These are phyloP conservation scores for Stichodactyla helianthus DNA, from an alignment of 64 coral and sea anemone species.

Conservation along the genomic window DNA sequence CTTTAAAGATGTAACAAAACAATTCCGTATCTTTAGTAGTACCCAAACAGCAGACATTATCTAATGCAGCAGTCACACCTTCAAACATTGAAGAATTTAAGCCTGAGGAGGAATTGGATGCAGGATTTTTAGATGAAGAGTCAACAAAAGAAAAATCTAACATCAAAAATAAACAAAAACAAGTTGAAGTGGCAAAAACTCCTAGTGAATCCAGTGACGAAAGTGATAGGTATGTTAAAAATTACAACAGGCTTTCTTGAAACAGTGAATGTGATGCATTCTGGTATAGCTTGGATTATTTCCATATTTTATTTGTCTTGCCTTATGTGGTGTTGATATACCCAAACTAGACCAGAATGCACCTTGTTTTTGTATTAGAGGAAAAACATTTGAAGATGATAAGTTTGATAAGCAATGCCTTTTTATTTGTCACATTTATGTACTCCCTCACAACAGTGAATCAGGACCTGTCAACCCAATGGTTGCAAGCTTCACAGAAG, in stretches of 20 bases:
- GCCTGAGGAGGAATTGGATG: slow-evolving; percentile 75
- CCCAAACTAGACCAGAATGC: not conserved
- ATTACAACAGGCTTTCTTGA: not conserved
- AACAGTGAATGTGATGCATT: not conserved
- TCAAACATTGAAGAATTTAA: slow-evolving; percentile 72
- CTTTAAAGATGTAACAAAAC: not conserved
- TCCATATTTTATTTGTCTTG: not conserved
- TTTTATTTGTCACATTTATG: not conserved
- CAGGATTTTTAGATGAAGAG: slow-evolving; percentile 72
- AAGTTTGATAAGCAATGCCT: not conserved
- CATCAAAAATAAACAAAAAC: slow-evolving; percentile 34
- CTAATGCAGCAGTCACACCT: slow-evolving; percentile 8
- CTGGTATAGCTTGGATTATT: not conserved
- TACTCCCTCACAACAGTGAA: slow-evolving; percentile 31
- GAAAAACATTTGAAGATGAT: no score
- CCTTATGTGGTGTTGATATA: not conserved
- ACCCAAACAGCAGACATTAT: not conserved
- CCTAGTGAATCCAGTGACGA: slow-evolving; percentile 37
- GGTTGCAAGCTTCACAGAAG: slow-evolving; percentile 84
- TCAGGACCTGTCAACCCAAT: slow-evolving; percentile 55
- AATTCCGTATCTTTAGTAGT: not conserved
- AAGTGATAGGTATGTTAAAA: slow-evolving; percentile 51
- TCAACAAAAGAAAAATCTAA: slow-evolving; percentile 23
- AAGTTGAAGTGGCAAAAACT: slow-evolving; percentile 28
- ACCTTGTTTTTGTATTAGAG: not conserved